Evolutionary conservation across 2,113 vertebrate species (phyloP).

Genomic region (Misgurnus anguillicaudatus): DNA sequence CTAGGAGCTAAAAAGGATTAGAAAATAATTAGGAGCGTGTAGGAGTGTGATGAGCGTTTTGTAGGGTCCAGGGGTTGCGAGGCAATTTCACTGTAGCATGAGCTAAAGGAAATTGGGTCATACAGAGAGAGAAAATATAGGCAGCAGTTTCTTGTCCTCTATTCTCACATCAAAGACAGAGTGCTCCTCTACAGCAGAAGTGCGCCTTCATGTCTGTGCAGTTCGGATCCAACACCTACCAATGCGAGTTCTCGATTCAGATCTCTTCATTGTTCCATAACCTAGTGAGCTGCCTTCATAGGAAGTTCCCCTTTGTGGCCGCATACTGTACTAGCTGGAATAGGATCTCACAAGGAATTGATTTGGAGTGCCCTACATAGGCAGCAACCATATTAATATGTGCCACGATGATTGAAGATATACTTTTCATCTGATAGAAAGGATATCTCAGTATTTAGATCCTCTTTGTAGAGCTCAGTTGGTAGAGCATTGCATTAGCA

Average conservation of each 20-base stretch:
- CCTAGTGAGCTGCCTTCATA: neutral
- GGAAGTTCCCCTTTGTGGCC: too few species aligned
- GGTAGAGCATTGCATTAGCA: too few species aligned
- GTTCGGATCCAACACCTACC: neutral
- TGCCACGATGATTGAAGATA: neutral
- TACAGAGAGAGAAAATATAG: constrained; percentile 34
- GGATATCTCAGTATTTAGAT: neutral
- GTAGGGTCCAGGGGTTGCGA: constrained; percentile 33
- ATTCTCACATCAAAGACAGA: constrained; percentile 42
- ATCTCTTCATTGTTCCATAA: neutral
- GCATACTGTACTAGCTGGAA: too few species aligned
- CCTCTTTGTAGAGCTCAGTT: neutral
- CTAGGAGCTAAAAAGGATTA: constrained; percentile 28
- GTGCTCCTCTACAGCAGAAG: constrained; percentile 25
- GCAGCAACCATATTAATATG: neutral
- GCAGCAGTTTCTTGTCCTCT: constrained; percentile 28
- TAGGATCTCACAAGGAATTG: too few species aligned
- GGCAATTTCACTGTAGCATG: constrained; percentile 20
- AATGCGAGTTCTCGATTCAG: neutral
- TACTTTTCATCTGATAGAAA: neutral
- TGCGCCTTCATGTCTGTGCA: constrained; percentile 3
- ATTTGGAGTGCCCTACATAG: too few species aligned
- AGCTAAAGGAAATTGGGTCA: constrained; percentile 45
- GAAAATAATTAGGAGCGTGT: constrained; percentile 29
- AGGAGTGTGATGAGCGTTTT: neutral